Evolutionary conservation across 2,888 invertebrate species (phyloP).

Genomic region (Ichneumoninae sp.): DNA sequence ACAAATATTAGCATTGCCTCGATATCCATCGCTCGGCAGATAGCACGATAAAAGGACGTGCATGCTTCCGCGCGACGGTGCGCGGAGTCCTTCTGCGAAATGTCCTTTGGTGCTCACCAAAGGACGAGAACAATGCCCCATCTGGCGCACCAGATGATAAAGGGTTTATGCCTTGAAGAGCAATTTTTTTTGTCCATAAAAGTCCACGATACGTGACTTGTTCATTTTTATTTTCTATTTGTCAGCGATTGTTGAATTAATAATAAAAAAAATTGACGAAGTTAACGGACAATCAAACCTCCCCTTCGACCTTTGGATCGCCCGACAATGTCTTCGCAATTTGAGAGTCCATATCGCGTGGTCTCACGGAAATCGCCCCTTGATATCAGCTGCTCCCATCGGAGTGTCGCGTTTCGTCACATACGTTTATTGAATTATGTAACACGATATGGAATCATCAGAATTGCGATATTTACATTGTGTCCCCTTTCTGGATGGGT

Average conservation of each 20-base stretch:
- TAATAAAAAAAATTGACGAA: too few relatives aligned
- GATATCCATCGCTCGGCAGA: neutral
- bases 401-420: neutral
- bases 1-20: neutral
- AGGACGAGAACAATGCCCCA: neutral
- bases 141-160: neutral
- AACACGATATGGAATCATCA: neutral
- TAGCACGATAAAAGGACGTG: neutral
- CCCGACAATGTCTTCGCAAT: neutral
- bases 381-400: constrained; percentile 3
- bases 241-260: too few relatives aligned
- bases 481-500: neutral
- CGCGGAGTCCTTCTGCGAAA: neutral
- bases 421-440: constrained; percentile 5
- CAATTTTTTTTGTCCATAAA: neutral
- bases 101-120: neutral
- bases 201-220: too few relatives aligned
- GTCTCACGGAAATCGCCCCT: neutral
- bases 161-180: neutral
- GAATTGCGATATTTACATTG: constrained; percentile 10
- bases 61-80: neutral
- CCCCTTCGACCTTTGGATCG: neutral
- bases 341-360: neutral
- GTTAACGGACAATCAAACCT: neutral
- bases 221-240: too few relatives aligned